Conservation (phyloP, 2,888 invertebrate genomes). For the Alloplasta piceator region DNA sequence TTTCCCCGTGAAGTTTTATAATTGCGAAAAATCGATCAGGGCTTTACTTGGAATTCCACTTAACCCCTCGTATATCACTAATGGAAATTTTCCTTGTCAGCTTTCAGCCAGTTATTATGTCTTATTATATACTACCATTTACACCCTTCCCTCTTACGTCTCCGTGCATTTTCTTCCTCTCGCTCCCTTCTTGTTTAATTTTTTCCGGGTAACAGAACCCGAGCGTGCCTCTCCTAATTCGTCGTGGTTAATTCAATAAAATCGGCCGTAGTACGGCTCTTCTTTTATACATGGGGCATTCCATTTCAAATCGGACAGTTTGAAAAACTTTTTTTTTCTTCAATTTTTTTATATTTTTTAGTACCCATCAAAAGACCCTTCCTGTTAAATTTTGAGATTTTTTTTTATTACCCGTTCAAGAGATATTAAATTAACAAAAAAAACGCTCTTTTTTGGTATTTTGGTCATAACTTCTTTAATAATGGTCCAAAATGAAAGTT, state of each 20-base stretch:
- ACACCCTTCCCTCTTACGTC: background rate
- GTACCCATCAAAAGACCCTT: no score
- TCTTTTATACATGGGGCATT: no score
- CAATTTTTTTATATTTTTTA: no score
- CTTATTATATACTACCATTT: constrained; percentile 1
- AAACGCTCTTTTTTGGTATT: no score
- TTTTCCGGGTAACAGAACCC: constrained; percentile 37
- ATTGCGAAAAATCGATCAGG: constrained; percentile 15
- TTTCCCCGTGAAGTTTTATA: no score
- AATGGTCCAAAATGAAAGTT: no score
- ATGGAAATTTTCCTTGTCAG: constrained; percentile 11
- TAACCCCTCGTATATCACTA: background rate
- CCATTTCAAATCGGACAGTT: no score
- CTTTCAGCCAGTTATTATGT: constrained; percentile 17
- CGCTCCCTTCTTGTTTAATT: constrained; percentile 17
- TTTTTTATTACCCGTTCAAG: no score
- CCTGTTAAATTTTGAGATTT: no score
- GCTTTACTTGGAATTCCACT: constrained; percentile 26
- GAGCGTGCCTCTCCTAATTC: constrained; percentile 52
- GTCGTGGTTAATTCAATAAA: constrained; percentile 57
- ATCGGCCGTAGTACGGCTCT: background rate
- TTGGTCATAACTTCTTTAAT: no score
- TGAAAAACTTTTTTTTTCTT: no score
- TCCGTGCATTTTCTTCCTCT: constrained; percentile 1
- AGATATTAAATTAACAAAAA: no score